Evolutionary conservation across 1,140 invertebrate genomes (phyloP).

Genomic region (Latrodectus geometricus): DNA sequence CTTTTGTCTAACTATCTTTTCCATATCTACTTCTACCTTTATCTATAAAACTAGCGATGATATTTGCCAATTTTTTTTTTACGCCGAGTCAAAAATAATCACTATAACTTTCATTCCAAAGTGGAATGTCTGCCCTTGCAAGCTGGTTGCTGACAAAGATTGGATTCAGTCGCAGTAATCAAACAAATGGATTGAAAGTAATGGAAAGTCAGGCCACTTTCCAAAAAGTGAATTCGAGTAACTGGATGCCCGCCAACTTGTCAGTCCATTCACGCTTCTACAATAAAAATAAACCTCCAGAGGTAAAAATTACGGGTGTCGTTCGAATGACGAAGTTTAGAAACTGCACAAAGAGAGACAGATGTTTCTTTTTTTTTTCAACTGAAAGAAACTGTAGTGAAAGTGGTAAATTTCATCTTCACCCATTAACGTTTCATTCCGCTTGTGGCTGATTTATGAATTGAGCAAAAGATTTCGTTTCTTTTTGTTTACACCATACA

Average conservation of each 20-base stretch:
- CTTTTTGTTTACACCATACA: too few species aligned
- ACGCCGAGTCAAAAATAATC: constrained; percentile 9
- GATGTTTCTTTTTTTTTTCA: not conserved
- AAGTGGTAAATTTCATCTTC: too few species aligned
- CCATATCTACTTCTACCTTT: too few species aligned
- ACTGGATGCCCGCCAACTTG: constrained; percentile 43
- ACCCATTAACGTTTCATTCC: too few species aligned
- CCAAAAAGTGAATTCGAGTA: constrained; percentile 43
- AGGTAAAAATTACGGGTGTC: constrained; percentile 45
- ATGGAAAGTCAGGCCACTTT: constrained; percentile 20
- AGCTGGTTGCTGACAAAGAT: constrained; percentile 11
- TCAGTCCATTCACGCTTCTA: constrained; percentile 52
- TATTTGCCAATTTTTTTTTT: not conserved
- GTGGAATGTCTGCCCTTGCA: not conserved
- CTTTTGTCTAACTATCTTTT: too few species aligned
- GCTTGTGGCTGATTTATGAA: too few species aligned
- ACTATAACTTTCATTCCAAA: constrained; percentile 37
- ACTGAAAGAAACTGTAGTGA: too few species aligned
- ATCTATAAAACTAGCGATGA: too few species aligned
- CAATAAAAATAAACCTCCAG: constrained; percentile 23
- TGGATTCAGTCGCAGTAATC: constrained; percentile 18
- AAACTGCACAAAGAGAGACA: not conserved
- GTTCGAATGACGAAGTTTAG: constrained; percentile 34
- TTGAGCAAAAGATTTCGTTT: too few species aligned
- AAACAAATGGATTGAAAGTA: constrained; percentile 50